phyloP scores from a whole-genome alignment of 2,113 vertebrate genomes.

The Coptodon bakossiorum region DNA sequence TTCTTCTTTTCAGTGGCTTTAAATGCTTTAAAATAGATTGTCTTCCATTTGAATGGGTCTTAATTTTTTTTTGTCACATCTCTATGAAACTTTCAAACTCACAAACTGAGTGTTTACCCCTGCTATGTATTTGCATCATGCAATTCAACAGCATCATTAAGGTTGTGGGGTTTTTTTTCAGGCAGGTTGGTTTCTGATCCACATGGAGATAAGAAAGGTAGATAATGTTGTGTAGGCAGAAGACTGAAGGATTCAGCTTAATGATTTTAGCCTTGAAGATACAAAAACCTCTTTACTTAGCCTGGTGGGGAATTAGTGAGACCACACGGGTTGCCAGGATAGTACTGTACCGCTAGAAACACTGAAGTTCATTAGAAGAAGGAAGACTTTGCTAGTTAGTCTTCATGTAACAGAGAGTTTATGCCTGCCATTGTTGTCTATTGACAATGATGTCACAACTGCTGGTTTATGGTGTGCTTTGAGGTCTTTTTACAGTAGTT shows the following conservation, averaged over 20 bases:
- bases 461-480: neutral
- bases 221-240: neutral
- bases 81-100: neutral
- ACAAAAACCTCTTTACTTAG: neutral
- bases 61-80: neutral
- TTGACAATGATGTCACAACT: neutral
- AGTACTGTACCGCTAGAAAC: neutral
- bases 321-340: neutral
- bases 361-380: neutral
- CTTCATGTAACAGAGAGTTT: neutral
- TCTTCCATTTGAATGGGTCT: neutral
- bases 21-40: neutral
- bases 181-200: neutral
- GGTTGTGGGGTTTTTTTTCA: accelerated
- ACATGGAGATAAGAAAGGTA: neutral
- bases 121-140: neutral
- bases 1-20: neutral
- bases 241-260: neutral
- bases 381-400: neutral
- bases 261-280: neutral
- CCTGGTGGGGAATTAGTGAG: neutral
- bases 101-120: neutral
- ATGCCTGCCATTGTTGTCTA: neutral
- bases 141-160: neutral
- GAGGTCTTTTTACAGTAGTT: neutral